Evolutionary conservation across 2,113 vertebrate genomes (phyloP), one percentile per base, ranked within the genome.

Genomic region (Poeciliopsis retropinna): DNA sequence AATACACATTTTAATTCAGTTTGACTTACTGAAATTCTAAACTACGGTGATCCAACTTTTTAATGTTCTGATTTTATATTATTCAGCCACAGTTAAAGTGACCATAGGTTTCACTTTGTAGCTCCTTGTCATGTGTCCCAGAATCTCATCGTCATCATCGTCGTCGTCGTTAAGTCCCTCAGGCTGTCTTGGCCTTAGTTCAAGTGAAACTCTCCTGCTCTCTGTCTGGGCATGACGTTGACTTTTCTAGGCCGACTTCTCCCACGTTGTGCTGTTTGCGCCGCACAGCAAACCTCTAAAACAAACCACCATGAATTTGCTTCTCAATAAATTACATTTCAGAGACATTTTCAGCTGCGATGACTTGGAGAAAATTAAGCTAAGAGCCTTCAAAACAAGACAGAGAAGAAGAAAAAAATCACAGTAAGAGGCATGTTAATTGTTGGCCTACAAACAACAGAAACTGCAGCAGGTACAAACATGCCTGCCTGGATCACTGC

Each of bases 361-460:
- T 13, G n/a, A 19, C 60, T 72, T 29, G 74, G 73, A 75, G 28
- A 65, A 74, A 39, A 31, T 37, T 9, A 37, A 15, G 19, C 37
- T 68, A 70, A 60, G 80, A 39, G 78, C n/a, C 47, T 65, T 74
- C 34, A 60, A 64, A 71, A 34, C n/a, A 64, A 60, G 76, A 80
- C 1, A 11, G 10, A 2, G 29, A 37, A 15, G 61, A 41, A 41
- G 19, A 22, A 6, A 67, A 74, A 75, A 72, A 14, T n/a, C 44
- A 11, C 61, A 9, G 67, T 78, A 79, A 91, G 88, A 60, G 19
- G 25, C 67, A 78, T 73, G 72, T 69, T 78, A 86, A 90, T 81
- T 71, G 85, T 93, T 94, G 94, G 92, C 88, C 70, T 79, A 34
- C 80, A 87, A 85, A 92, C 94, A 95, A 95, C 92, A 93, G 94